Percentiles rank a stretch among this genome's conserved stretches.
Evolutionary conservation across 2,888 invertebrate genomes (phyloP).

Genomic region (Melanargia galathea): DNA sequence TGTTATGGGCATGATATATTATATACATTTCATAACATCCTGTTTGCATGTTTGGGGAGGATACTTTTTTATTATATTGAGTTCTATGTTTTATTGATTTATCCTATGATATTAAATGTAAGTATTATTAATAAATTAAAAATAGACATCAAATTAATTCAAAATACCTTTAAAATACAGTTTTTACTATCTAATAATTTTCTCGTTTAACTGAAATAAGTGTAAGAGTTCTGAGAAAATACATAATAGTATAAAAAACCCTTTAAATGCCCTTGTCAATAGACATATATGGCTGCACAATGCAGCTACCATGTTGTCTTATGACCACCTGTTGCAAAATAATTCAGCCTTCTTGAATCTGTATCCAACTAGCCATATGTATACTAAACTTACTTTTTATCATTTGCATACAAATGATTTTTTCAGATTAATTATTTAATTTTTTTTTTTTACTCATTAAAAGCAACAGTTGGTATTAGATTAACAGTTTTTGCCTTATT

Average conservation of each 20-base stretch:
- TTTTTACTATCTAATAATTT: not conserved
- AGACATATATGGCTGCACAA: slow-evolving; percentile 50
- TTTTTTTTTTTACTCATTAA: not conserved
- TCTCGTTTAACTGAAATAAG: not conserved
- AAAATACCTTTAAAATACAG: no score
- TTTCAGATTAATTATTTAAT: not conserved
- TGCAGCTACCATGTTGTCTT: slow-evolving; percentile 50
- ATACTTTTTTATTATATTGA: not conserved
- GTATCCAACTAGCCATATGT: not conserved
- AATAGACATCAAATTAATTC: not conserved
- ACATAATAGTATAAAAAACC: slow-evolving; percentile 17
- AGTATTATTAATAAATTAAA: not conserved
- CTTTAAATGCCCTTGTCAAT: slow-evolving; percentile 47
- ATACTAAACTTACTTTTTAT: not conserved
- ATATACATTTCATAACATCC: not conserved
- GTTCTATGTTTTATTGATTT: not conserved
- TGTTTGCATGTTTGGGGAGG: not conserved
- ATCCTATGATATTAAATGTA: not conserved
- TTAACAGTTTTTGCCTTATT: not conserved
- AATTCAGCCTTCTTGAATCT: slow-evolving; percentile 49
- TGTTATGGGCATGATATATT: not conserved
- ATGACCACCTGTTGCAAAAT: slow-evolving; percentile 36
- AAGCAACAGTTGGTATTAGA: not conserved
- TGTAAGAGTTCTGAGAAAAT: not conserved
- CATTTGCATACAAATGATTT: not conserved